phyloP scores from a whole-genome alignment of 1,140 invertebrate species.

The Bacillus rossius region DNA sequence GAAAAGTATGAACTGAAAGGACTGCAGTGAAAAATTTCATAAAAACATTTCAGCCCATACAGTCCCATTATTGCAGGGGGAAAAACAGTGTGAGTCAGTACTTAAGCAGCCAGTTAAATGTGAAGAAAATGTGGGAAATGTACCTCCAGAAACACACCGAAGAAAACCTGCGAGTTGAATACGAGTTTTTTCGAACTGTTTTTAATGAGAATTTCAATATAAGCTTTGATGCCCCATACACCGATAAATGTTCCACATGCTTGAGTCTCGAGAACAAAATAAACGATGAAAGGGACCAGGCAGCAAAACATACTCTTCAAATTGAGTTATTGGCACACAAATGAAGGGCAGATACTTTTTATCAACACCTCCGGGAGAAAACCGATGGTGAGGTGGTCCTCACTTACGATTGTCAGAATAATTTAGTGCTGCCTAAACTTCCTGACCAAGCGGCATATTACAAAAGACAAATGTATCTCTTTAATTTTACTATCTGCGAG shows the following conservation, averaged over 20 bases:
- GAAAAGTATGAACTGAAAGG: conserved; percentile 6
- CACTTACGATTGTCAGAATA: conserved; percentile 14
- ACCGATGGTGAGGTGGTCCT: conserved; percentile 6
- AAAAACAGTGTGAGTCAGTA: conserved; percentile 5
- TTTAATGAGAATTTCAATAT: conserved; percentile 14
- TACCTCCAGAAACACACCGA: neutral
- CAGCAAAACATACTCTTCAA: neutral
- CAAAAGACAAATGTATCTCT: conserved; percentile 13
- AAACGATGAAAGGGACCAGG: conserved; percentile 12
- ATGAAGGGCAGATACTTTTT: conserved; percentile 9
- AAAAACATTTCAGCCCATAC: conserved; percentile 1
- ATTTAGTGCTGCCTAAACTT: conserved; percentile 4
- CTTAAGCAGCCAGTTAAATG: neutral
- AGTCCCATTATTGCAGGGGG: conserved; percentile 5
- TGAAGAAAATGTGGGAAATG: conserved; percentile 7
- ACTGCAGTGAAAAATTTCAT: conserved; percentile 11
- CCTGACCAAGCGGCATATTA: conserved; percentile 14
- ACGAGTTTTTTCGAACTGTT: conserved; percentile 6
- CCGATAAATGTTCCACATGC: conserved; percentile 11
- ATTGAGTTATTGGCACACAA: conserved; percentile 6
- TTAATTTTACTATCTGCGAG: conserved; percentile 15
- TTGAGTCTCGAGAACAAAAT: conserved; percentile 9
- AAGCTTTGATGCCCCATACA: conserved; percentile 3
- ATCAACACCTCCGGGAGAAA: conserved; percentile 1
- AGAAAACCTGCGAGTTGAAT: conserved; percentile 5